These are phyloP conservation scores for Leptonema lineaticorne DNA, from an alignment of 1,140 invertebrate species.

Conservation along the genomic window DNA sequence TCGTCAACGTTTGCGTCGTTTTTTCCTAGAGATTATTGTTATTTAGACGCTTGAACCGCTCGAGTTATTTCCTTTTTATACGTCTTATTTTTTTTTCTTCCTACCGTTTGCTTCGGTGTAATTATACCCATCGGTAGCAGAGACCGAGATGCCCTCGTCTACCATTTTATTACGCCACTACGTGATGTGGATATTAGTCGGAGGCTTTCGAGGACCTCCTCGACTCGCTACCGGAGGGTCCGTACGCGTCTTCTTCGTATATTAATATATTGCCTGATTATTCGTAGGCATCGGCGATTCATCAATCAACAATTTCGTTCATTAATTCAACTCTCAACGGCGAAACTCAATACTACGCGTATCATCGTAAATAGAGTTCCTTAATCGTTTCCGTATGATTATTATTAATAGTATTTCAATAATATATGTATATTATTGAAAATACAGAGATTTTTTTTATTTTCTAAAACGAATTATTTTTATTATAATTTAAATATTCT, in stretches of 20 bases:
- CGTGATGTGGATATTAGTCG: constrained; percentile 41
- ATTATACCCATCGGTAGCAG: constrained; percentile 33
- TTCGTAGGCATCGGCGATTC: not conserved
- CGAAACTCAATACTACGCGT: too few species aligned
- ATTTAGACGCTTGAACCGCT: constrained; percentile 29
- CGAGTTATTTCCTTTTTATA: constrained; percentile 19
- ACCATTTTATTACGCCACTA: constrained; percentile 40
- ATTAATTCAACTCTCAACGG: not conserved
- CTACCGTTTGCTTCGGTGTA: constrained; percentile 21
- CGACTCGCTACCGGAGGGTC: not conserved
- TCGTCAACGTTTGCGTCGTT: constrained; percentile 9
- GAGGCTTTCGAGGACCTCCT: not conserved
- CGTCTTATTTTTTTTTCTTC: not conserved
- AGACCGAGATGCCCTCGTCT: constrained; percentile 19
- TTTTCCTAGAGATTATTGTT: constrained; percentile 42
- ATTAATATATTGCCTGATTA: not conserved
- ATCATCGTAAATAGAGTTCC: too few species aligned
- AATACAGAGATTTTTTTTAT: too few species aligned
- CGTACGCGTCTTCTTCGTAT: not conserved
- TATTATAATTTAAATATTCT: too few species aligned
- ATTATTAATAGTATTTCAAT: too few species aligned
- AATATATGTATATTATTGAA: too few species aligned
- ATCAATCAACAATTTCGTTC: not conserved
- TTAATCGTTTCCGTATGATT: not conserved
- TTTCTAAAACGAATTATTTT: too few species aligned